Conservation (phyloP, 1,140 invertebrate species). For the Drosophila persimilis region DNA sequence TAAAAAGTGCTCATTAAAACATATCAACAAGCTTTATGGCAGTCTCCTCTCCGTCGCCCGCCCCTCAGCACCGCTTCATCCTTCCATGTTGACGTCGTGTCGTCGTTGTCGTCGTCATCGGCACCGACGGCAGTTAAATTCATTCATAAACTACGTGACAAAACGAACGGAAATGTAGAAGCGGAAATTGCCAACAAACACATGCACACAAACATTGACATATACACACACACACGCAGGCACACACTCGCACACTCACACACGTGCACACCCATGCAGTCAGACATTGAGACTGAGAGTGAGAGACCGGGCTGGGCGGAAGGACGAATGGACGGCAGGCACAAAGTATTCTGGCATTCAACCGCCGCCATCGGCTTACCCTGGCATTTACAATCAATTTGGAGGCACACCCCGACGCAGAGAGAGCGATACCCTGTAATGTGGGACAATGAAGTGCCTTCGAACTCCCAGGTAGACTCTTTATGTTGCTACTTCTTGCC, state of each 20-base stretch:
- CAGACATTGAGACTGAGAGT: conserved; percentile 30
- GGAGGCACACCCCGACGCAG: conserved; percentile 34
- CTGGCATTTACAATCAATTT: conserved; percentile 66
- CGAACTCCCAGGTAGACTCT: too few species aligned
- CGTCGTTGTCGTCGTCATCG: conserved; percentile 29
- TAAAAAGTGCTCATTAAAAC: conserved; percentile 79
- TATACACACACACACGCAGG: conserved; percentile 13
- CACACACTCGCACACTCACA: conserved; percentile 2
- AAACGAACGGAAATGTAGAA: conserved; percentile 80
- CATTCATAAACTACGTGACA: conserved; percentile 81
- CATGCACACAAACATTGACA: conserved; percentile 24
- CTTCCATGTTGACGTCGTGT: conserved; percentile 13
- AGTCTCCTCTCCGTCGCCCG: neutral
- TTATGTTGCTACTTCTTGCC: too few species aligned
- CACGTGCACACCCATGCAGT: conserved; percentile 27
- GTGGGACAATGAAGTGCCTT: too few species aligned
- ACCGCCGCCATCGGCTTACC: conserved; percentile 29
- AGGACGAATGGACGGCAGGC: conserved; percentile 35
- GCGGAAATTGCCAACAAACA: conserved; percentile 78
- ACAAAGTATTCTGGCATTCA: conserved; percentile 63
- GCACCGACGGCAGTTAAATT: conserved; percentile 73
- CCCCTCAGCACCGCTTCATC: neutral
- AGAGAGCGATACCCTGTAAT: conserved; percentile 31
- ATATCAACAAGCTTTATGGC: conserved; percentile 79
- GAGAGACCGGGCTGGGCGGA: conserved; percentile 8